Evolutionary conservation across 2,797 vertebrate genomes (phyloP).

Genomic region (Hippoglossus hippoglossus): DNA sequence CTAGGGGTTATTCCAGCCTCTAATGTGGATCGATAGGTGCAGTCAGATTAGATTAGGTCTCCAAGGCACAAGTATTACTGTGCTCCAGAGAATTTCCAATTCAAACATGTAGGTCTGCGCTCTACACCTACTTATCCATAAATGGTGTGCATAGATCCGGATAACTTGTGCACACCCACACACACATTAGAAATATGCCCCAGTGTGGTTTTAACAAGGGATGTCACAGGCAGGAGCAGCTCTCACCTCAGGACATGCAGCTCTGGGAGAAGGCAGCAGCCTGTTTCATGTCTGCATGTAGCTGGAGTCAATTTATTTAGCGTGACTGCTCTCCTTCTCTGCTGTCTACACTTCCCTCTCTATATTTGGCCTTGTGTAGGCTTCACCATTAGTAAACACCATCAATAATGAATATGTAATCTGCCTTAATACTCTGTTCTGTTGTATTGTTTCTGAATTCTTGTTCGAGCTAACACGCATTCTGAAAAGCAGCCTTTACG

Average conservation of each 20-base stretch:
- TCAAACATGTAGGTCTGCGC: constrained; percentile 27
- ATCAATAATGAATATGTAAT: neutral
- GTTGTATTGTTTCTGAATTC: no score
- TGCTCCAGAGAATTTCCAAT: constrained; percentile 31
- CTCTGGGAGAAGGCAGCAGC: constrained; percentile 9
- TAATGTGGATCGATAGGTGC: constrained; percentile 44
- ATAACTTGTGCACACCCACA: constrained; percentile 2
- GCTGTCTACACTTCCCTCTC: neutral
- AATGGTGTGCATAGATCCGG: constrained; percentile 10
- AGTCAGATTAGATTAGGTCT: constrained; percentile 58
- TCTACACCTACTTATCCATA: constrained; percentile 39
- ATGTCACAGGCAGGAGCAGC: constrained; percentile 16
- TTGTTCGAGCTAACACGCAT: neutral
- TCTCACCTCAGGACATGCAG: constrained; percentile 14
- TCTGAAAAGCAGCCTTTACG: neutral
- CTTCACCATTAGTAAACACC: neutral
- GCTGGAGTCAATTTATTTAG: constrained; percentile 16
- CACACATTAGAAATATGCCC: neutral
- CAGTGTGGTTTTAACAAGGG: constrained; percentile 16
- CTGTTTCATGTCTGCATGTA: constrained; percentile 30
- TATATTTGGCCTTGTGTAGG: neutral
- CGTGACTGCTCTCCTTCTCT: neutral
- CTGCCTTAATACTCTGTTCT: neutral
- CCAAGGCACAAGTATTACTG: constrained; percentile 19
- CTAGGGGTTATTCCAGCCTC: constrained; percentile 41